Evolutionary conservation across 2,888 invertebrate genomes (phyloP).

Genomic region (Napeogenes sylphis): DNA sequence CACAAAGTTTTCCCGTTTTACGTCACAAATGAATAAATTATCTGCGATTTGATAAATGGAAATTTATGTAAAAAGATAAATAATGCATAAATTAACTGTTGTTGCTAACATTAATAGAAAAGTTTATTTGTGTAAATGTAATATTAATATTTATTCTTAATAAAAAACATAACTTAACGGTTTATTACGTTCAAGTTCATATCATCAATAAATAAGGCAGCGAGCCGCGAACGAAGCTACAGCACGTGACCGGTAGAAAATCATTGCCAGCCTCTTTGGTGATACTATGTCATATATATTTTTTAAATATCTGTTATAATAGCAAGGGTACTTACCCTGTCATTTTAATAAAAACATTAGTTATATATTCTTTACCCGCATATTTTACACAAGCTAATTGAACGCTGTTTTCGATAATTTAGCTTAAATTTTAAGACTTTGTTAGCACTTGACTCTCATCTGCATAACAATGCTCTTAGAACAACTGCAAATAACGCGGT

Average conservation of each 20-base stretch:
- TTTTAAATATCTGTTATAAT: constrained; percentile 18
- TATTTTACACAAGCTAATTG: constrained; percentile 51
- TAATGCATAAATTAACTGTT: no score
- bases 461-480: constrained; percentile 67
- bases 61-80: no score
- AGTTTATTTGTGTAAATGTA: no score
- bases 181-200: constrained; percentile 34
- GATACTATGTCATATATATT: constrained; percentile 33
- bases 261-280: constrained; percentile 44
- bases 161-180: constrained; percentile 27
- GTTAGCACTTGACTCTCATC: constrained; percentile 50
- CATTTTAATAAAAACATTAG: constrained; percentile 33
- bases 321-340: constrained; percentile 17
- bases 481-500: constrained; percentile 61
- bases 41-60: no score
- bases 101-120: no score
- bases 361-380: constrained; percentile 35
- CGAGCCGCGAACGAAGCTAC: constrained; percentile 38
- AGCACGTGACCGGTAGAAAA: constrained; percentile 55
- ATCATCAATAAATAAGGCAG: constrained; percentile 34
- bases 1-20: no score
- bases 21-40: no score
- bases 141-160: neutral
- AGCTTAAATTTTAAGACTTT: constrained; percentile 50
- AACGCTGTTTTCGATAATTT: constrained; percentile 52